Evolutionary conservation across 2,888 invertebrate genomes (phyloP).

Genomic region (Eurois occulta): DNA sequence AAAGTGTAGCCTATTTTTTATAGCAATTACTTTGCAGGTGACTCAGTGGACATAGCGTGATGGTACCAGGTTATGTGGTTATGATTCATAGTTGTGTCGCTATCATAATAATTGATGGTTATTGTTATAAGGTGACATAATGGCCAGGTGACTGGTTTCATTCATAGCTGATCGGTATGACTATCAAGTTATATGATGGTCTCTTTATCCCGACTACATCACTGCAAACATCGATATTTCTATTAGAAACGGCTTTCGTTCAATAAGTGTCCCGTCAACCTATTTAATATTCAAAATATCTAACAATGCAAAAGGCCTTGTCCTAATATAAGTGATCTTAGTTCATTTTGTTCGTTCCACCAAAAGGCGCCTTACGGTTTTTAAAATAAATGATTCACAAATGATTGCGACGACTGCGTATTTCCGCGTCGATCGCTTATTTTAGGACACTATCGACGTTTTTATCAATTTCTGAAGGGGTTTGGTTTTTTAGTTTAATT

Average conservation of each 20-base stretch:
- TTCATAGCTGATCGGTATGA: background rate
- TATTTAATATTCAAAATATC: background rate
- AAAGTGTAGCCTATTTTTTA: slow-evolving; percentile 58
- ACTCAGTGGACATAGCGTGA: slow-evolving; percentile 63
- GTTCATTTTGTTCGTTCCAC: background rate
- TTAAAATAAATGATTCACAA: background rate
- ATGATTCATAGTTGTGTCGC: slow-evolving; percentile 60
- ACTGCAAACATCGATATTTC: background rate
- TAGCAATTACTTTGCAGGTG: slow-evolving; percentile 65
- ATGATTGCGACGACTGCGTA: background rate
- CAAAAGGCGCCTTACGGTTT: background rate
- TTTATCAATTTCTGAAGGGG: background rate
- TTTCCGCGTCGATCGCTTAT: no score
- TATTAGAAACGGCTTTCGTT: background rate
- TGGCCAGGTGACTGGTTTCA: background rate
- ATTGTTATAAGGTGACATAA: slow-evolving; percentile 47
- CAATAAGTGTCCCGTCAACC: background rate
- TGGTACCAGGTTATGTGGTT: slow-evolving; percentile 41
- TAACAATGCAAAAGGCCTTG: background rate
- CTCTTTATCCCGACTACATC: background rate
- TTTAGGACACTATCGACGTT: background rate
- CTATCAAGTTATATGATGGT: background rate
- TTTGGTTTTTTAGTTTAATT: background rate
- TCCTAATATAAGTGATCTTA: background rate
- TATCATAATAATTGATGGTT: slow-evolving; percentile 48